phyloP scores from a whole-genome alignment of 2,113 vertebrate genomes.

The Gulo gulo region DNA sequence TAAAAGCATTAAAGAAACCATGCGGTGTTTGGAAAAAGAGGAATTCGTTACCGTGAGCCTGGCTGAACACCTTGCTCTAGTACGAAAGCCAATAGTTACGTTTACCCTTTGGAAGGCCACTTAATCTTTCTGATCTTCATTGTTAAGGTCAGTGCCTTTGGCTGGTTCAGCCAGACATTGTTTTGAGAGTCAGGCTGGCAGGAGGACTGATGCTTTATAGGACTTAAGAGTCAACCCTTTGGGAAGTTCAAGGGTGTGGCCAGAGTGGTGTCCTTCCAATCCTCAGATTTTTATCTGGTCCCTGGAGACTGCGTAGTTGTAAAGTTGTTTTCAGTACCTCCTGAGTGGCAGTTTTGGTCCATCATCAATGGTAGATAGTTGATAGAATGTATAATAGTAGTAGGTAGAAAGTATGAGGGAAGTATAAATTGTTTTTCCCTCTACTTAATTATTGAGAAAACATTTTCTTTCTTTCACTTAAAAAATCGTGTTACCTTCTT shows the following conservation, averaged over 20 bases:
- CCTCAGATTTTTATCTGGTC: background rate
- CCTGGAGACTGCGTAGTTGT: background rate
- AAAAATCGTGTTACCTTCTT: background rate
- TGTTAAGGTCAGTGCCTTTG: background rate
- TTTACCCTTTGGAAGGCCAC: background rate
- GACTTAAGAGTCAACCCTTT: background rate
- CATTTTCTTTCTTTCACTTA: background rate
- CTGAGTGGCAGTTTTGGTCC: background rate
- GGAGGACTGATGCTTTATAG: background rate
- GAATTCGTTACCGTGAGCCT: background rate
- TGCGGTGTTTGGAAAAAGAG: background rate
- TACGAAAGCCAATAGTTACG: background rate
- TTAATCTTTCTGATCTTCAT: background rate
- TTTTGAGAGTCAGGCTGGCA: background rate
- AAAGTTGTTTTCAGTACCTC: background rate
- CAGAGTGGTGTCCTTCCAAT: background rate
- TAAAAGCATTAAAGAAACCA: background rate
- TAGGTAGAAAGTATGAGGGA: background rate
- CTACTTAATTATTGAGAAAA: background rate
- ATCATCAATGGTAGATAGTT: background rate
- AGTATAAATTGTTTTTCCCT: background rate
- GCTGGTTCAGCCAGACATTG: background rate
- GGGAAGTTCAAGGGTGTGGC: background rate
- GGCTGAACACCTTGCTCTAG: background rate
- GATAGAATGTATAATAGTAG: background rate